phyloP scores from a whole-genome alignment of 1,140 invertebrate species.

The Lordiphosa clarofinis region DNA sequence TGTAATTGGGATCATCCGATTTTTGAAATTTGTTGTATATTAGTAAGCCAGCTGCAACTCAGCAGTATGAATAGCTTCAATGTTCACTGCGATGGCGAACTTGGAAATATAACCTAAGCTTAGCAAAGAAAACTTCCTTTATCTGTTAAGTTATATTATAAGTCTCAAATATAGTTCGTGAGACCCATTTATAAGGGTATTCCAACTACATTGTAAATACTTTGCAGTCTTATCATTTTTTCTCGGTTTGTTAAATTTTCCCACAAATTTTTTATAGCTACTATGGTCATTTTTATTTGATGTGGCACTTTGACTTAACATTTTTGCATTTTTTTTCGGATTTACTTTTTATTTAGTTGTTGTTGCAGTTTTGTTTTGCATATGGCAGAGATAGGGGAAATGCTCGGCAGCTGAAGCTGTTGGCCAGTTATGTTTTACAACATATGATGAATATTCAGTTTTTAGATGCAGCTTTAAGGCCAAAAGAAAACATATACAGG shows the following conservation, averaged over 20 bases:
- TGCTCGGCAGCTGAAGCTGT: slow-evolving; percentile 24
- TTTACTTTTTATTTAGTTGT: slow-evolving; percentile 1
- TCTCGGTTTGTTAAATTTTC: slow-evolving; percentile 26
- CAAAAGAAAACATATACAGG: not conserved
- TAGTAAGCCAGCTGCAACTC: too few species aligned
- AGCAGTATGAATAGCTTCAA: too few species aligned
- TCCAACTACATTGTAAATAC: not conserved
- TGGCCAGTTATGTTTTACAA: slow-evolving; percentile 26
- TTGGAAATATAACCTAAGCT: too few species aligned
- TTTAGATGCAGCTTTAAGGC: not conserved
- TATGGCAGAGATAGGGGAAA: slow-evolving; percentile 58
- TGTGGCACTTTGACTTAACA: slow-evolving; percentile 29
- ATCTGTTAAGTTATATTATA: too few species aligned
- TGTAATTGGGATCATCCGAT: too few species aligned
- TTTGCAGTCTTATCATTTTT: slow-evolving; percentile 1
- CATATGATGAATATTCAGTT: slow-evolving; percentile 60
- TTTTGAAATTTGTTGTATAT: too few species aligned
- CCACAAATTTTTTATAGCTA: slow-evolving; percentile 16
- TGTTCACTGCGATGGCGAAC: too few species aligned
- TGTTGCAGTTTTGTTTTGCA: slow-evolving; percentile 10
- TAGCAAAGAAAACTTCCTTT: too few species aligned
- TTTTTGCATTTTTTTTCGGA: slow-evolving; percentile 1
- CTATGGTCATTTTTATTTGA: slow-evolving; percentile 26
- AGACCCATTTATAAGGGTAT: too few species aligned
- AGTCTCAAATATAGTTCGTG: too few species aligned